phyloP scores from a whole-genome alignment of 1,140 invertebrate species.

The Cryptotermes secundus region DNA sequence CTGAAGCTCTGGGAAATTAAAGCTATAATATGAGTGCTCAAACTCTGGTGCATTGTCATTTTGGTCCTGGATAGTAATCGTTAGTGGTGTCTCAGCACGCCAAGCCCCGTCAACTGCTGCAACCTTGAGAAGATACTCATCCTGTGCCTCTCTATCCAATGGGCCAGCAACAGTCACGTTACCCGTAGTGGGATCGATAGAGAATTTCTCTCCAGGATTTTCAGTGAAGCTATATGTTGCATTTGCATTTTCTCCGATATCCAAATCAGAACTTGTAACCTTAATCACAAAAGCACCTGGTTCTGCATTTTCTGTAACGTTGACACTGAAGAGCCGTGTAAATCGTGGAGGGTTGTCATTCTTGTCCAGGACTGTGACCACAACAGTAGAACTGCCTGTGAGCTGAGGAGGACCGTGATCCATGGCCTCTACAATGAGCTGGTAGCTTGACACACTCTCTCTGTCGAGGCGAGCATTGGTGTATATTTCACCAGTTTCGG shows the following conservation, averaged over 20 bases:
- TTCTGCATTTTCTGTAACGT: conserved; percentile 93
- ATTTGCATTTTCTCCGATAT: conserved; percentile 84
- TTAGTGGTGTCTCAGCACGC: conserved; percentile 83
- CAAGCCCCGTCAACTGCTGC: conserved; percentile 85
- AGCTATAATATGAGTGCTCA: conserved; percentile 81
- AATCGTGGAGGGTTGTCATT: conserved; percentile 95
- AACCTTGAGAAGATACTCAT: conserved; percentile 88
- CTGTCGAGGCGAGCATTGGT: conserved; percentile 83
- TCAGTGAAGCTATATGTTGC: conserved; percentile 86
- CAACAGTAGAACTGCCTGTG: conserved; percentile 80
- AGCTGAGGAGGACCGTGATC: conserved; percentile 82
- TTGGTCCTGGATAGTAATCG: conserved; percentile 91
- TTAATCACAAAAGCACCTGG: conserved; percentile 89
- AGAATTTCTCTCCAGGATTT: conserved; percentile 85
- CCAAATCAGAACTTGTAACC: conserved; percentile 87
- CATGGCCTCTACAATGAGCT: conserved; percentile 79
- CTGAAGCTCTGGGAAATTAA: conserved; percentile 87
- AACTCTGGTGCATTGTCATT: conserved; percentile 94
- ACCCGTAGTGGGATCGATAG: conserved; percentile 82
- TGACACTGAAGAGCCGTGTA: conserved; percentile 87
- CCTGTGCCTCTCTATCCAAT: conserved; percentile 84
- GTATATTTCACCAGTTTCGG: conserved; percentile 78
- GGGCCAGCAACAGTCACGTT: conserved; percentile 86
- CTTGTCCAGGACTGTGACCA: conserved; percentile 83
- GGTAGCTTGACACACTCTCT: conserved; percentile 81